Percentiles rank a stretch among this genome's conserved stretches.
Conservation (phyloP, 1,140 invertebrate species). For the Drosophila nigromelanica region DNA sequence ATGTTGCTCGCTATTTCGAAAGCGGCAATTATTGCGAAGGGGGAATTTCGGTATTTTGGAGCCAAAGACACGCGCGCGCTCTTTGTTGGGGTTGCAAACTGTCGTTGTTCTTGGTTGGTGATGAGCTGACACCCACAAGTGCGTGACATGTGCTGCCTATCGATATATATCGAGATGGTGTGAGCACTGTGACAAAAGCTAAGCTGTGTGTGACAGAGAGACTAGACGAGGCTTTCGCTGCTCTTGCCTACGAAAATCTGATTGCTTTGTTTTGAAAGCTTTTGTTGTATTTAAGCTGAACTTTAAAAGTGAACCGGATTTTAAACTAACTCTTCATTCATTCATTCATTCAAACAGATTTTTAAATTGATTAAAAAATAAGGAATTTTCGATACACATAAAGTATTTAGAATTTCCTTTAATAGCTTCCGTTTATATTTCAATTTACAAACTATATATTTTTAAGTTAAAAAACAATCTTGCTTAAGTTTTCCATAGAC, state of each 20-base stretch:
- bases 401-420: too few relatives aligned
- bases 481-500: too few relatives aligned
- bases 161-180: constrained; percentile 2
- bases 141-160: neutral
- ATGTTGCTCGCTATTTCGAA: constrained; percentile 36
- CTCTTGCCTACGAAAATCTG: neutral
- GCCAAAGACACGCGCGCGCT: constrained; percentile 15
- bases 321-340: too few relatives aligned
- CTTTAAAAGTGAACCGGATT: too few relatives aligned
- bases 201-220: neutral
- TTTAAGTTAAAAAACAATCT: too few relatives aligned
- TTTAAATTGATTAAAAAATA: too few relatives aligned
- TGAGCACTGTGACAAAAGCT: constrained; percentile 12
- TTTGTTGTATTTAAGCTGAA: neutral
- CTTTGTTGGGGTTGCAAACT: constrained; percentile 14
- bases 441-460: too few relatives aligned
- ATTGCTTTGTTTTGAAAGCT: neutral
- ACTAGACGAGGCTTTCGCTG: too few relatives aligned
- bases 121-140: neutral
- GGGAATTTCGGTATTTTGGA: constrained; percentile 2
- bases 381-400: too few relatives aligned
- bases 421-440: too few relatives aligned
- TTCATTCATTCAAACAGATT: too few relatives aligned
- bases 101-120: constrained; percentile 2
- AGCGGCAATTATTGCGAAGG: neutral